phyloP scores from a whole-genome alignment of 1,140 invertebrate genomes.

The Streblospio benedicti region DNA sequence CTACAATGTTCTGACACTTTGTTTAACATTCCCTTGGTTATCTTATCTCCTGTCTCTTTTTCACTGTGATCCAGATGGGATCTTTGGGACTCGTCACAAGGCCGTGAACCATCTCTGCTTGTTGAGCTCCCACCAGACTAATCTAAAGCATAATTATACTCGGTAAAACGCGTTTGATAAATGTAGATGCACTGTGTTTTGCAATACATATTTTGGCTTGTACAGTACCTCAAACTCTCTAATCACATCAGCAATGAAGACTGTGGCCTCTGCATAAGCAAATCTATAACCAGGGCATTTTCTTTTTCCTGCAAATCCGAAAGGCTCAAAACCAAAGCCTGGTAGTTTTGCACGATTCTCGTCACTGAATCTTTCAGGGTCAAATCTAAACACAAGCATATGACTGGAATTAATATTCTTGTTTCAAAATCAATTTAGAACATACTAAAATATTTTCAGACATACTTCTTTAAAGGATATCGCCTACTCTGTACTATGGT shows the following conservation, averaged over 20 bases:
- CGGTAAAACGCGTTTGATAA: too few species aligned
- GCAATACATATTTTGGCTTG: too few species aligned
- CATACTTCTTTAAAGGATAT: too few species aligned
- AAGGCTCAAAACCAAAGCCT: slow-evolving; percentile 32
- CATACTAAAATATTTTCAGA: too few species aligned
- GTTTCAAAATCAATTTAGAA: background rate
- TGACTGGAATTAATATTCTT: too few species aligned
- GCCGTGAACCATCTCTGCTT: slow-evolving; percentile 30
- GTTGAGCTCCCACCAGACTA: slow-evolving; percentile 31
- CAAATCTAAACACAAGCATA: too few species aligned
- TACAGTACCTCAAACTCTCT: slow-evolving; percentile 26
- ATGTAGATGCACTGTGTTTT: too few species aligned
- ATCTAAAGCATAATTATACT: too few species aligned
- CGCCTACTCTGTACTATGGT: too few species aligned
- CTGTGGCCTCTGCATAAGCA: slow-evolving; percentile 26
- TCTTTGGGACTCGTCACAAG: slow-evolving; percentile 37
- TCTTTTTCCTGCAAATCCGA: slow-evolving; percentile 42
- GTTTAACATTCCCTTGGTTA: too few species aligned
- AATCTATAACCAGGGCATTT: slow-evolving; percentile 35
- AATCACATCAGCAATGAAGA: slow-evolving; percentile 27
- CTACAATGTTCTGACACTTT: too few species aligned
- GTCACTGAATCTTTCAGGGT: slow-evolving; percentile 38
- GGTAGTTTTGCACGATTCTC: slow-evolving; percentile 25
- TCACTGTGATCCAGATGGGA: slow-evolving; percentile 39
- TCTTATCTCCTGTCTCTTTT: too few species aligned